Percentiles rank a stretch among this genome's conserved stretches.
Evolutionary conservation across 2,797 vertebrate genomes (phyloP).

Genomic region (Lemur catta): DNA sequence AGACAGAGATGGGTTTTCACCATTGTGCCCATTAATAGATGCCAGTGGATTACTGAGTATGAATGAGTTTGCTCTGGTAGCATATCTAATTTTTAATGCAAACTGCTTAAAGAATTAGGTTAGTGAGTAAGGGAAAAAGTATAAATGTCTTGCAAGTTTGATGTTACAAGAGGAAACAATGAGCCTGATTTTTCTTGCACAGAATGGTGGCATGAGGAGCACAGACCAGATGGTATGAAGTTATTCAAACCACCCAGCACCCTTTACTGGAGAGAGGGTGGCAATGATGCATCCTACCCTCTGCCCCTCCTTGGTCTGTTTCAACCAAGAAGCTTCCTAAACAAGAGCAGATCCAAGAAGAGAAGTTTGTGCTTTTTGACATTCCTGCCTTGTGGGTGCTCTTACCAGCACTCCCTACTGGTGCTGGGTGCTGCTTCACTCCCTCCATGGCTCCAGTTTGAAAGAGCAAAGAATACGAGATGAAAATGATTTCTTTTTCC

Average conservation of each 20-base stretch:
- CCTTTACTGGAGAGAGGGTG: neutral
- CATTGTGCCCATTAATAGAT: slow-evolving; percentile 22
- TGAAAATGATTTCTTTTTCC: neutral
- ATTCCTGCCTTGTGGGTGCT: neutral
- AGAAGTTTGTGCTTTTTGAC: neutral
- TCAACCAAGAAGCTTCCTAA: neutral
- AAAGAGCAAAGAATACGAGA: neutral
- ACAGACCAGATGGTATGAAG: neutral
- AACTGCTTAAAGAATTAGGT: neutral
- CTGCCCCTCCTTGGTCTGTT: neutral
- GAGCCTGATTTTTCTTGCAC: neutral
- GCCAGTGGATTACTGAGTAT: neutral
- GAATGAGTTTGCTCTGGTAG: neutral
- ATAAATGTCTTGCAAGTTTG: neutral
- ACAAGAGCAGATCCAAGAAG: neutral
- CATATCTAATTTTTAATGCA: slow-evolving; percentile 36
- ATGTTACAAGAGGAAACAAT: neutral
- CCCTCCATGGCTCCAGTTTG: neutral
- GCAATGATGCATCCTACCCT: neutral
- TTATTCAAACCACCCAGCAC: neutral
- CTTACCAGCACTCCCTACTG: neutral
- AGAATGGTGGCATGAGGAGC: neutral
- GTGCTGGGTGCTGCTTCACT: fast-evolving
- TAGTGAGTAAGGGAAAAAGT: neutral
- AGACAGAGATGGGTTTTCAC: slow-evolving; percentile 62